phyloP scores from a whole-genome alignment of 1,140 invertebrate species.

The Macrotrachela quadricornifera region DNA sequence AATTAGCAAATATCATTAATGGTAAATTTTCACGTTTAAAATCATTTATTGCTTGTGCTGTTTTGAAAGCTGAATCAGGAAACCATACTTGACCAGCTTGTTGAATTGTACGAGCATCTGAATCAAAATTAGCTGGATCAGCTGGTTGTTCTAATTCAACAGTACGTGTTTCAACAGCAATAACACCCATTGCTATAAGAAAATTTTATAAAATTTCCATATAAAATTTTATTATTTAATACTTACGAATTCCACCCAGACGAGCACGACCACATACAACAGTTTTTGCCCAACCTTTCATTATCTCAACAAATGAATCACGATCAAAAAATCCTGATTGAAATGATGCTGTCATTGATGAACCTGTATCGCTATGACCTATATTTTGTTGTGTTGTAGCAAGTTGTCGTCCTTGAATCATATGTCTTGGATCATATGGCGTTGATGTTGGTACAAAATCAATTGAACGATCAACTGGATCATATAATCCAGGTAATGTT shows the following conservation, averaged over 20 bases:
- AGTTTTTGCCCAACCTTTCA: slow-evolving; percentile 89
- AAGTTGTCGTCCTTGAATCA: slow-evolving; percentile 46
- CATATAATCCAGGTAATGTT: slow-evolving; percentile 49
- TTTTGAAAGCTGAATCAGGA: slow-evolving; percentile 93
- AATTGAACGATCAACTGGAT: slow-evolving; percentile 67
- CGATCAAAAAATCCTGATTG: slow-evolving; percentile 78
- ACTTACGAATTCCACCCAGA: slow-evolving; percentile 20
- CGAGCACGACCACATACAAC: slow-evolving; percentile 44
- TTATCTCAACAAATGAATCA: slow-evolving; percentile 75
- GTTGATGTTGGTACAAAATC: slow-evolving; percentile 65
- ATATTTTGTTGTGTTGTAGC: too few relatives aligned
- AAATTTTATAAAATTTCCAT: too few relatives aligned
- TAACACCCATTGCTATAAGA: slow-evolving; percentile 53
- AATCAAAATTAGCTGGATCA: slow-evolving; percentile 92
- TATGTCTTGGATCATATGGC: slow-evolving; percentile 75
- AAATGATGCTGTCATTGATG: not conserved
- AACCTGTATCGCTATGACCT: too few relatives aligned
- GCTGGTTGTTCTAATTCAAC: slow-evolving; percentile 83
- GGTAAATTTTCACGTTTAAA: slow-evolving; percentile 81
- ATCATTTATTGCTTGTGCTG: slow-evolving; percentile 83
- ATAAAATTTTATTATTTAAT: too few relatives aligned
- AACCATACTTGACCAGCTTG: slow-evolving; percentile 98
- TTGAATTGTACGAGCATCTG: slow-evolving; percentile 69
- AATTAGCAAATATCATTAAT: slow-evolving; percentile 95
- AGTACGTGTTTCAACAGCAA: slow-evolving; percentile 84